Evolutionary conservation across 2,113 vertebrate species (phyloP), one percentile per base, ranked within the genome.

Genomic region (Paraplagusia blochii): DNA sequence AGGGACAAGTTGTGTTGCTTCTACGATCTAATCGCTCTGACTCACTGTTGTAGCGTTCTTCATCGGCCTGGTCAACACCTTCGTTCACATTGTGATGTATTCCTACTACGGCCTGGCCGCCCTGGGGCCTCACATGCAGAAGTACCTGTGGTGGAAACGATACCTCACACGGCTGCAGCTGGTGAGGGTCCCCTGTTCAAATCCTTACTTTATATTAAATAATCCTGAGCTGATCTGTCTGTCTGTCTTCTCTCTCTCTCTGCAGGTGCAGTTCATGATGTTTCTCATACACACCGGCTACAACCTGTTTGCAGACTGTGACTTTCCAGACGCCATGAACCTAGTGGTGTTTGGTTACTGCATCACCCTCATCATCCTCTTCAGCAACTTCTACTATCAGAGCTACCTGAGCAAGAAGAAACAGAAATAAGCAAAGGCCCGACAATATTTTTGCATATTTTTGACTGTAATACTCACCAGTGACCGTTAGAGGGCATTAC

Each of bases 151-250:
- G 90, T 93, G 89, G 92, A 93, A 94, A 51, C 33, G 49, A 1
- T 88, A 91, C 69, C 82, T 93, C 43, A 92, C 89, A 22, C 72
- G 88, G 33, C 74, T 93, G 55, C 89, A 94, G 86, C 81, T 93
- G 89, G 90, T 93, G 80, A 91, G 77, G 34, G 40, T 2, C 38
- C 1, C 11, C 38, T 11, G 9, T 5, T 40, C 9, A 40, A 12
- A 11, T 40, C 38, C 1, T 5, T 5, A 40, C 38, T 40, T 2
- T 10, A 40, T 11, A 1, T 13, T 40, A 12, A 11, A 40, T 11
- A 40, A 40, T 1, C 11, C 10, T 4, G 8, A 11, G 6, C 5
- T 15, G 34, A 47, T 44, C 15, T 53, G 8, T 66, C 11, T 13
- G 9, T 34, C 36, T 53, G 8, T 66, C 11, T 13, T 9, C 22